Percentiles rank a stretch among this genome's conserved stretches.
Conservation (phyloP, 2,113 vertebrate species). For the Circaetus cinerascens region DNA sequence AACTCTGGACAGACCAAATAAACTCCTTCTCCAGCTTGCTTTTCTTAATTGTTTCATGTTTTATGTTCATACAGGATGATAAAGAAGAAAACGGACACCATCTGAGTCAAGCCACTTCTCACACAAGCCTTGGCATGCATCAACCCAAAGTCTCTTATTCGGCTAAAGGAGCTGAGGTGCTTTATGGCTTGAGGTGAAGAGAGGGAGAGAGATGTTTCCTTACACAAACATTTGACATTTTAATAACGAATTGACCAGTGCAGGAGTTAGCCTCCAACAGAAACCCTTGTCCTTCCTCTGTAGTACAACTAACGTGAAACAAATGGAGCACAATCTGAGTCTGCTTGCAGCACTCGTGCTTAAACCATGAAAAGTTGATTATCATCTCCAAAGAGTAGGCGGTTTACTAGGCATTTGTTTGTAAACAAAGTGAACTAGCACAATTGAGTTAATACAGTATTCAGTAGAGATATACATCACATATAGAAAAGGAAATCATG, state of each 20-base stretch:
- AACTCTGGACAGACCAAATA: background rate
- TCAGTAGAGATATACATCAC: background rate
- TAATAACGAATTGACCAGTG: background rate
- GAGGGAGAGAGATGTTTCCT: background rate
- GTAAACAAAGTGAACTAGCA: too few relatives aligned
- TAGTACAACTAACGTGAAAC: rapidly evolving
- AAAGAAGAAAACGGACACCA: background rate
- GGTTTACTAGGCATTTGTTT: background rate
- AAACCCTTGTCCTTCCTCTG: background rate
- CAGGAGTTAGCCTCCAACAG: background rate
- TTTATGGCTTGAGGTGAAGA: background rate
- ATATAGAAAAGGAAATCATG: background rate
- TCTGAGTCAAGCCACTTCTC: background rate
- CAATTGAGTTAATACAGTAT: background rate
- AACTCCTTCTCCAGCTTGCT: background rate
- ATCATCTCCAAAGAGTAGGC: background rate
- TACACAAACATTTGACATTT: too few relatives aligned
- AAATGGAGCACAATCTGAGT: rapidly evolving
- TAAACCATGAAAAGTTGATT: too few relatives aligned
- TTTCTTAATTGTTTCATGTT: background rate
- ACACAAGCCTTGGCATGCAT: background rate
- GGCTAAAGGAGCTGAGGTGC: background rate
- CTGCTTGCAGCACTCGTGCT: background rate
- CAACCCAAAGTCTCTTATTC: background rate
- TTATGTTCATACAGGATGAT: background rate